phyloP scores from a whole-genome alignment of 2,797 vertebrate species.

The Tinamus major region DNA sequence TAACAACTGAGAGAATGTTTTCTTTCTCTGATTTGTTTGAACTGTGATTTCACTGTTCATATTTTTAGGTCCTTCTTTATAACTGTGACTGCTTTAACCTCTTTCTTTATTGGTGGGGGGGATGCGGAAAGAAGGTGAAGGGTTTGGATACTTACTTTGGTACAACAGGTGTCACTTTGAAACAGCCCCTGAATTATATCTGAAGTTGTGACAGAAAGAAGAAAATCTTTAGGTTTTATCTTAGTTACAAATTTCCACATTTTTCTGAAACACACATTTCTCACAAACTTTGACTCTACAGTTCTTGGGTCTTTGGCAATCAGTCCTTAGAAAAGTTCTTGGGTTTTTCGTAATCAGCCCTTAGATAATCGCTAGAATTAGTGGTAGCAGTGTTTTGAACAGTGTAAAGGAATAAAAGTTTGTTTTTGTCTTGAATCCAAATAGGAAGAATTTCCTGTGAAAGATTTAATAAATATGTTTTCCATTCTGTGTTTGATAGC shows the following conservation, averaged over 20 bases:
- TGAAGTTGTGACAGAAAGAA: background rate
- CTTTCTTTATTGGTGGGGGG: background rate
- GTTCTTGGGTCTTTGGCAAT: background rate
- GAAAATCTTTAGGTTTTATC: background rate
- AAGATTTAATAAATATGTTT: background rate
- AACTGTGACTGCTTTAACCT: background rate
- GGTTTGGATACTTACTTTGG: background rate
- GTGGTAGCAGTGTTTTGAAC: background rate
- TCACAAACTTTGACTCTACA: background rate
- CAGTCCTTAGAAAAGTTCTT: background rate
- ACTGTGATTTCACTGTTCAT: background rate
- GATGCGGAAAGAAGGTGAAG: background rate
- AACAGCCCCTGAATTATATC: background rate
- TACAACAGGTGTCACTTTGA: background rate
- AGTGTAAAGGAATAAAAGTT: background rate
- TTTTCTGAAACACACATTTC: background rate
- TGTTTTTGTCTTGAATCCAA: background rate
- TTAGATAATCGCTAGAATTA: background rate
- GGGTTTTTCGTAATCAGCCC: background rate
- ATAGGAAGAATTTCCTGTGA: background rate
- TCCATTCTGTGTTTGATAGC: background rate
- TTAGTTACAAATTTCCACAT: background rate
- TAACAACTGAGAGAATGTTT: background rate
- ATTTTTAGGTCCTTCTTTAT: background rate
- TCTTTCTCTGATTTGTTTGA: background rate